Base-by-base conservation (phyloP, 2,888 invertebrate genomes). In the Sipha maydis region DNA sequence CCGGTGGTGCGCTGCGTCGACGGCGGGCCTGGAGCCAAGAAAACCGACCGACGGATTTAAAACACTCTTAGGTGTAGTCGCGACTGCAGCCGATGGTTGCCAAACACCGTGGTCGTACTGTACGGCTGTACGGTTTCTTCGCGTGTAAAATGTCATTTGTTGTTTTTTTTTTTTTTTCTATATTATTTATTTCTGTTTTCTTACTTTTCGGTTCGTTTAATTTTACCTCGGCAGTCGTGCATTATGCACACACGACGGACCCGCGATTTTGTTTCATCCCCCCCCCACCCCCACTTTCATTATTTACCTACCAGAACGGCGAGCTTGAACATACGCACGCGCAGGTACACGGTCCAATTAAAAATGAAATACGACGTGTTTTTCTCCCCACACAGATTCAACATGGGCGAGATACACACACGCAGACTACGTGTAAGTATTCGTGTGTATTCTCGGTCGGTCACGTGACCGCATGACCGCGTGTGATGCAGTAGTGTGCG, bases 341-440 rank as follows among this genome's bases (percentile, higher is more conserved):
- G 17, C 31, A 34, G 61, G 31, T 25, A 25, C 54, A 21, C 75
- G 19, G 76, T 25, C 88, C 88, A 88, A 88, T 88, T 88, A 88
- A 88, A 88, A 88, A 82, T 88, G 88, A 88, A 82, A 88, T 88
- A 88, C 88, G 88, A 88, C 88, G 88, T 75, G 25, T 82, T 82
- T 19, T 75, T 38, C 48, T 73, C 34, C 80, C 28, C 73, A 41
- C 78, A 69, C 78, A 21, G 48, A 67, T 80, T 38, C 79, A 38
- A 19, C 61, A 34, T n/a, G 19, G 82, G 69, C 31, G 69, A 82
- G 69, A 69, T 38, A 48, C 48, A 14, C 48, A 14, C 48, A 14
- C 61, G 61, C 5, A 9, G 61, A 61, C 7, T 61, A 48, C 9
- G 9, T 9, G 38, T 48, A 48, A 1, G 48, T 14, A 3, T 48